Percentiles rank a stretch among this genome's conserved stretches.
phyloP scores from a whole-genome alignment of 2,797 vertebrate genomes.

The Anguilla marmorata region DNA sequence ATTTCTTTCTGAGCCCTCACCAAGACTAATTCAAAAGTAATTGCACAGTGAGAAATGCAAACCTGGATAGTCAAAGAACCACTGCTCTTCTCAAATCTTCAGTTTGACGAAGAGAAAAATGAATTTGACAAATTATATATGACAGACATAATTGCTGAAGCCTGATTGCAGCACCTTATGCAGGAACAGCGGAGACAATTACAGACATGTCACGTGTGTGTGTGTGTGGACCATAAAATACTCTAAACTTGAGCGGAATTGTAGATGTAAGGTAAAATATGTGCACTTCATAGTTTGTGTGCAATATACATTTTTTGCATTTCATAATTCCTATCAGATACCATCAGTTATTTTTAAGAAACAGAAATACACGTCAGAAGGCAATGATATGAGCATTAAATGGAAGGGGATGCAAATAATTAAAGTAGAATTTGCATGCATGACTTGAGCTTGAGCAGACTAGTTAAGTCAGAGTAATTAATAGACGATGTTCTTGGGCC shows the following conservation, averaged over 20 bases:
- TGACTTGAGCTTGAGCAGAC: background rate
- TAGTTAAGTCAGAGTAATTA: constrained; percentile 16
- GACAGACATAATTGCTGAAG: background rate
- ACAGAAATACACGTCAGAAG: background rate
- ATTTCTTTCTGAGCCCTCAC: background rate
- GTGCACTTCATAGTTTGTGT: background rate
- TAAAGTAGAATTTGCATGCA: background rate
- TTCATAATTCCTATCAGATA: background rate
- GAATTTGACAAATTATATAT: background rate
- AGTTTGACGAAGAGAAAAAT: background rate
- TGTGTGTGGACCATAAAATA: background rate
- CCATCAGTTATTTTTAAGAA: background rate
- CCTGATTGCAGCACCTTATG: background rate
- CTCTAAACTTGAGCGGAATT: background rate
- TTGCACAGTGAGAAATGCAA: background rate
- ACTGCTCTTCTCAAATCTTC: background rate
- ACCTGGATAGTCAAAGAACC: background rate
- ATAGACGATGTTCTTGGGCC: background rate
- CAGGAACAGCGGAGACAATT: background rate
- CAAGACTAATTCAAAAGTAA: background rate
- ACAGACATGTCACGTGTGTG: background rate
- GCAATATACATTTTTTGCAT: background rate
- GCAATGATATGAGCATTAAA: background rate
- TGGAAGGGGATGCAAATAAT: background rate
- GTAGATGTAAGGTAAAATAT: background rate